Percentiles rank a stretch among this genome's conserved stretches.
phyloP scores from a whole-genome alignment of 2,113 vertebrate genomes.

The Cyanoramphus novaezelandiae region DNA sequence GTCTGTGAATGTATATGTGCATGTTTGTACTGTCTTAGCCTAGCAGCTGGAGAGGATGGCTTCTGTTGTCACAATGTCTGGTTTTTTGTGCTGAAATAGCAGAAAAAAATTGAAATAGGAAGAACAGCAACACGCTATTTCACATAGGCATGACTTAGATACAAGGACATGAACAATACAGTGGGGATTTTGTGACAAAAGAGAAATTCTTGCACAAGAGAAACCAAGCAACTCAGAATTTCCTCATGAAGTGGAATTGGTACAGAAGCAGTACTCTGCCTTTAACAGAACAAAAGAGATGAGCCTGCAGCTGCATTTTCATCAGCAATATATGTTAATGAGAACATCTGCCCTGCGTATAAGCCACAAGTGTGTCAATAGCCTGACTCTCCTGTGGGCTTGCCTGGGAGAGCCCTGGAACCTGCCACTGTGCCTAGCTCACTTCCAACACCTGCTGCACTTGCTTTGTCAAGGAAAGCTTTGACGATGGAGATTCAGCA shows the following conservation, averaged over 20 bases:
- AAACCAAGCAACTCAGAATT: background rate
- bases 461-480: background rate
- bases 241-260: background rate
- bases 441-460: background rate
- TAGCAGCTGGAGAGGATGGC: background rate
- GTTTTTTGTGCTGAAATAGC: background rate
- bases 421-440: background rate
- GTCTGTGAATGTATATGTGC: background rate
- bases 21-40: accelerated
- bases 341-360: background rate
- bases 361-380: background rate
- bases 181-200: background rate
- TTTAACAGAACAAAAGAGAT: background rate
- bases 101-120: background rate
- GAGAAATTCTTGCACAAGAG: background rate
- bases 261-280: background rate
- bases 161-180: background rate
- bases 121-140: background rate
- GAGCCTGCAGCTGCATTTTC: background rate
- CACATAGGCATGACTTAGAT: background rate
- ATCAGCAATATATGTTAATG: background rate
- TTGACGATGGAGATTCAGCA: background rate
- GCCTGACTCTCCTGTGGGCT: background rate
- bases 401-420: background rate
- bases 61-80: background rate